Evolutionary conservation across 2,888 invertebrate species (phyloP).

Genomic region (Drosophila imparisetae): DNA sequence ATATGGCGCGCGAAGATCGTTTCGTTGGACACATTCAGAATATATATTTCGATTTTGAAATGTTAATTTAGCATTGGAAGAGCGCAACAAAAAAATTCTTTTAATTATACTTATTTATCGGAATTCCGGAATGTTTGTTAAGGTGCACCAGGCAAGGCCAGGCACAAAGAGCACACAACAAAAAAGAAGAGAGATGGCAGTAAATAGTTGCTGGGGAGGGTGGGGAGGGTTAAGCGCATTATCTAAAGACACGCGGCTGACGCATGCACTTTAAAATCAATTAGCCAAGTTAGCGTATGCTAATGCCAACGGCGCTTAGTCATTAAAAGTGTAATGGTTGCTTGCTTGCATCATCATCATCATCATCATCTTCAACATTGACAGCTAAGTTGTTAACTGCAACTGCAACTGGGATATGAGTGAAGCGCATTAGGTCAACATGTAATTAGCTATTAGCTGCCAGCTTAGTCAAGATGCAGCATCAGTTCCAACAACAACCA

Average conservation of each 20-base stretch:
- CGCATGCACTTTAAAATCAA: slow-evolving; percentile 31
- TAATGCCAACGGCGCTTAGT: slow-evolving; percentile 26
- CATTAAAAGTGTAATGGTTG: slow-evolving; percentile 6
- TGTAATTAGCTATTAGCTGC: slow-evolving; percentile 19
- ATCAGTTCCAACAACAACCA: neutral
- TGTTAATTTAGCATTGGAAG: neutral
- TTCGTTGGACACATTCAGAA: neutral
- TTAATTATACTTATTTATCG: neutral
- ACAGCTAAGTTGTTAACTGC: neutral
- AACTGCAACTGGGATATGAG: neutral
- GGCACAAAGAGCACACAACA: neutral
- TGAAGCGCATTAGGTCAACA: slow-evolving; percentile 19
- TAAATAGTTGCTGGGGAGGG: neutral
- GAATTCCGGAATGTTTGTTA: neutral
- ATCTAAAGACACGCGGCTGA: slow-evolving; percentile 11
- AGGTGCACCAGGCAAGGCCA: neutral
- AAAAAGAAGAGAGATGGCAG: neutral
- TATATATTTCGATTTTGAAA: neutral
- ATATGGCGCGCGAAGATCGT: neutral
- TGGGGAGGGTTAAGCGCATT: neutral
- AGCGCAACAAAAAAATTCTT: neutral
- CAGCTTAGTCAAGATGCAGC: slow-evolving; percentile 4
- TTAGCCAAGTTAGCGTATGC: slow-evolving; percentile 23
- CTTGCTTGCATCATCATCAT: slow-evolving; percentile 4
- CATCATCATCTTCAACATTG: neutral